phyloP scores from a whole-genome alignment of 2,888 invertebrate species.

The Itoplectis maculator region DNA sequence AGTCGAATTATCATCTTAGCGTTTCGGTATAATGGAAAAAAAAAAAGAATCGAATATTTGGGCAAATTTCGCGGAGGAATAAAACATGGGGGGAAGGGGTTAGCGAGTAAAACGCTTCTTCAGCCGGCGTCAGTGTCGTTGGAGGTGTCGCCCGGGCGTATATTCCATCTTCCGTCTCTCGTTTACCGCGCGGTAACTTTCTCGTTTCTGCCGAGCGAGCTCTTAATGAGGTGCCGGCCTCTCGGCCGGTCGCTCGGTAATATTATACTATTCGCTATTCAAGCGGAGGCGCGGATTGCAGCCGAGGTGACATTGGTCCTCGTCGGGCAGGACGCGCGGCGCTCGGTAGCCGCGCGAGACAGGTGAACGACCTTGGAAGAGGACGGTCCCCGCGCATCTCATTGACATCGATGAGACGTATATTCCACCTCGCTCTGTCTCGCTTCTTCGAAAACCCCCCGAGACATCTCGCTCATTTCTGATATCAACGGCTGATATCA shows the following conservation, averaged over 20 bases:
- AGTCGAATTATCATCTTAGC: conserved; percentile 11
- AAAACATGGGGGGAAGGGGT: background rate
- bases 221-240: conserved; percentile 47
- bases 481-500: background rate
- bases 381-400: conserved; percentile 75
- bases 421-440: conserved; percentile 9
- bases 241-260: background rate
- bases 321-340: conserved; percentile 38
- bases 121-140: conserved; percentile 24
- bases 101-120: conserved; percentile 14
- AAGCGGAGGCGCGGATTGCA: conserved; percentile 66
- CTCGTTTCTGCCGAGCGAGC: conserved; percentile 34
- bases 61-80: too few species aligned
- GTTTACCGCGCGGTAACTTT: conserved; percentile 11
- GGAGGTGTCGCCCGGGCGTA: conserved; percentile 35
- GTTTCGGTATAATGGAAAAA: conserved; percentile 5
- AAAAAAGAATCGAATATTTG: too few species aligned
- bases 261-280: conserved; percentile 49
- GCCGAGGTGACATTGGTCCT: conserved; percentile 64
- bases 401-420: conserved; percentile 75
- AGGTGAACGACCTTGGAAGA: conserved; percentile 78
- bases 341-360: conserved; percentile 57
- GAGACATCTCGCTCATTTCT: conserved; percentile 7
- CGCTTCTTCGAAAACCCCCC: background rate
- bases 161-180: conserved; percentile 25